Conservation (phyloP, 2,113 vertebrate genomes). For the Noctilio leporinus region DNA sequence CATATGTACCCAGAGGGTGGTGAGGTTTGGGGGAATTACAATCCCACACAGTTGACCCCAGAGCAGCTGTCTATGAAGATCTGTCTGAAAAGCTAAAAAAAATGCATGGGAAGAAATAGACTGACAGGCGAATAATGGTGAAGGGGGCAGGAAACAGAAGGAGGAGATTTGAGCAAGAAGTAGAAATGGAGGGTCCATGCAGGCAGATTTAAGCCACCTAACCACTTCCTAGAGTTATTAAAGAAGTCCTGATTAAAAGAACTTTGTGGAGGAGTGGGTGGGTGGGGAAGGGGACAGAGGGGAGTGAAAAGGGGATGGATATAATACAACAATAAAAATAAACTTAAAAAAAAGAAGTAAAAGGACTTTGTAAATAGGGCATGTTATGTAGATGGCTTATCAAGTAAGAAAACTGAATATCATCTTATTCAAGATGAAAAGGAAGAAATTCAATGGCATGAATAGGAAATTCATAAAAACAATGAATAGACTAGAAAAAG, state of each 20-base stretch:
- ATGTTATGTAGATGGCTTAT: background rate
- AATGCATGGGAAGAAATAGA: background rate
- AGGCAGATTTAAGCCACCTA: background rate
- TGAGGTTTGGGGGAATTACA: background rate
- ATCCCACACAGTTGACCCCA: background rate
- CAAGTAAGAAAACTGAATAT: background rate
- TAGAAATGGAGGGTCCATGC: background rate
- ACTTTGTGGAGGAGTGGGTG: no score
- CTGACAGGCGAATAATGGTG: background rate
- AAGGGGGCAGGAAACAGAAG: accelerated
- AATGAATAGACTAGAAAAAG: background rate
- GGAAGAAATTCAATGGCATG: slow-evolving; percentile 9
- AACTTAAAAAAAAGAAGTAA: no score
- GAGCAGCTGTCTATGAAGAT: background rate
- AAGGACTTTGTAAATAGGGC: slow-evolving; percentile 9
- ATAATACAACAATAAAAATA: no score
- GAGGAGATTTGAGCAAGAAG: background rate
- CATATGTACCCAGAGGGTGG: background rate
- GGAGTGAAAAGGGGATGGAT: no score
- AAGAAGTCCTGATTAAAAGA: slow-evolving; percentile 14
- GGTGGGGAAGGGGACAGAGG: no score
- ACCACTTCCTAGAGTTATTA: background rate
- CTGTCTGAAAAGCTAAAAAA: background rate
- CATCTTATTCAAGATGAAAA: background rate
- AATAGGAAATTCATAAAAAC: background rate